Conservation (phyloP, 2,888 invertebrate genomes). For the Meloe dianella region DNA sequence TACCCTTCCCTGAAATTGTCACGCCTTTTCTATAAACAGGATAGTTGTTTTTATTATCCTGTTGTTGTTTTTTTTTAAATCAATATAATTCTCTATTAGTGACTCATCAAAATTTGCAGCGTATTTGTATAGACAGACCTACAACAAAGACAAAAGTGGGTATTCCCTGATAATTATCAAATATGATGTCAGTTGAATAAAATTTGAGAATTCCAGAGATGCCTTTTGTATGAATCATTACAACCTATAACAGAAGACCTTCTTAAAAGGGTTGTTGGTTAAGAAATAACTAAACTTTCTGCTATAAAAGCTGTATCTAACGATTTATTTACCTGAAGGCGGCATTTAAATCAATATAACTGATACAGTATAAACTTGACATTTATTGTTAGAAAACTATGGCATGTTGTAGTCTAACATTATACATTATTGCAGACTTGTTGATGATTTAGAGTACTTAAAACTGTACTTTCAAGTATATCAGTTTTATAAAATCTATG, state of each 20-base stretch:
- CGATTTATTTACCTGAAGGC: conserved; percentile 1
- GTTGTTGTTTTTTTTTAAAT: not conserved
- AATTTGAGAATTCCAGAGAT: not conserved
- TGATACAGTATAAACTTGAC: conserved; percentile 8
- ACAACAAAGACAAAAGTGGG: not conserved
- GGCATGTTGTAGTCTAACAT: not conserved
- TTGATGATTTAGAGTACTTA: conserved; percentile 2
- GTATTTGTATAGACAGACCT: not conserved
- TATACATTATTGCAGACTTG: conserved; percentile 2
- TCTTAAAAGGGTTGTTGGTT: not conserved
- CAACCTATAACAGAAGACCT: not conserved
- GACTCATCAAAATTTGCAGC: not conserved
- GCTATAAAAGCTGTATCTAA: not conserved
- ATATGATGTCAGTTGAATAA: conserved; percentile 2
- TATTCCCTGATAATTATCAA: conserved; percentile 2
- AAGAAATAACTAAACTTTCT: not conserved
- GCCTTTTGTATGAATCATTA: not conserved
- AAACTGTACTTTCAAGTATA: conserved; percentile 7
- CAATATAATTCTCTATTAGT: not conserved
- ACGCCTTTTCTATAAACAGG: not conserved
- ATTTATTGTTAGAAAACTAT: conserved; percentile 9
- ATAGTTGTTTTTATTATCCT: too few relatives aligned
- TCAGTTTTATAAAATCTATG: not conserved
- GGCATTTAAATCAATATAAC: conserved; percentile 12
- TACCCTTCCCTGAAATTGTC: not conserved